A percentile compares a stretch with the other conserved stretches of the same genome.
phyloP scores from a whole-genome alignment of 2,888 invertebrate genomes.

The Mimachlamys varia region DNA sequence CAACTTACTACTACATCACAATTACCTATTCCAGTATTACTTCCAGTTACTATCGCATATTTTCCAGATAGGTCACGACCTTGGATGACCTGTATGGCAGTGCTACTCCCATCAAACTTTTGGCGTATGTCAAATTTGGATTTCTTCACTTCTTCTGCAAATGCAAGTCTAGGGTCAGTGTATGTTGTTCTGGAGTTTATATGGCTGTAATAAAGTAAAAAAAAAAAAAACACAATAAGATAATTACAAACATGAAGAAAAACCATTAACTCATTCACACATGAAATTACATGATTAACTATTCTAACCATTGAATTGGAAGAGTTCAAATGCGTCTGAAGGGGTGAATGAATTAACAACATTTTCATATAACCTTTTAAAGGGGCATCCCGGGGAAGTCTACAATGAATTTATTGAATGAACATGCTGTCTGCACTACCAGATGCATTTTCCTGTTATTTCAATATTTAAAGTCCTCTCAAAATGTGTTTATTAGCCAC shows the following conservation, averaged over 20 bases:
- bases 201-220: slow-evolving; percentile 82
- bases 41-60: slow-evolving; percentile 94
- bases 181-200: slow-evolving; percentile 91
- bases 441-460: too few relatives aligned
- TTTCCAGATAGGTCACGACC: slow-evolving; percentile 94
- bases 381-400: too few relatives aligned
- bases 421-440: too few relatives aligned
- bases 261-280: too few relatives aligned
- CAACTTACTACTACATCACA: too few relatives aligned
- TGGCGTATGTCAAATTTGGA: slow-evolving; percentile 69
- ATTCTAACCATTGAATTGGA: not conserved
- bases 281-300: too few relatives aligned
- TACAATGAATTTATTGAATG: too few relatives aligned
- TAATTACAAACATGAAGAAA: too few relatives aligned
- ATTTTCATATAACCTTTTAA: too few relatives aligned
- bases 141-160: slow-evolving; percentile 84
- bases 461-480: too few relatives aligned
- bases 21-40: slow-evolving; percentile 93
- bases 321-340: not conserved
- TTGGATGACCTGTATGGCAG: slow-evolving; percentile 92
- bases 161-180: slow-evolving; percentile 95
- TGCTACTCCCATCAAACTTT: slow-evolving; percentile 93
- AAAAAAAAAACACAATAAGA: slow-evolving; percentile 23
- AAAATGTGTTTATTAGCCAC: too few relatives aligned
- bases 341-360: too few relatives aligned